Conservation (phyloP, 2,888 invertebrate species). For the Anthrax anthrax region DNA sequence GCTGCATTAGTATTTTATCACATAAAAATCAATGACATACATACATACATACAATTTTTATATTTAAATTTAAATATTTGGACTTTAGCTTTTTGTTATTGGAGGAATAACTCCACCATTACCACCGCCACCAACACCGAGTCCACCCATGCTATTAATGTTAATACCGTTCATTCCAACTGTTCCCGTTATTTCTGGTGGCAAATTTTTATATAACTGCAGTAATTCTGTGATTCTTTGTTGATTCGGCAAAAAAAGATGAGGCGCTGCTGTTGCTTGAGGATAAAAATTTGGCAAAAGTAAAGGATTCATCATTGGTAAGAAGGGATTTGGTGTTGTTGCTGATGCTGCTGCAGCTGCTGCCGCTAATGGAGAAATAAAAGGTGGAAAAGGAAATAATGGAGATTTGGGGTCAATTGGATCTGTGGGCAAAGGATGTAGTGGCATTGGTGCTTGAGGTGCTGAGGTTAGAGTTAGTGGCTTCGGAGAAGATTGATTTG, state of each 20-base stretch:
- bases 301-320: constrained; percentile 12
- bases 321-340: constrained; percentile 7
- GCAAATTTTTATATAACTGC: constrained; percentile 13
- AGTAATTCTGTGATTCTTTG: constrained; percentile 10
- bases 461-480: background rate
- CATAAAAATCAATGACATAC: no score
- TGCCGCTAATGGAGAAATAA: constrained; percentile 8
- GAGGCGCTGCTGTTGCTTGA: constrained; percentile 4
- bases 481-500: background rate
- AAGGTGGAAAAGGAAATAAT: constrained; percentile 9
- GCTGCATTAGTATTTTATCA: no score
- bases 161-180: no score
- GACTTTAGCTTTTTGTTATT: no score
- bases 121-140: constrained; percentile 4
- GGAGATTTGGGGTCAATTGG: constrained; percentile 4
- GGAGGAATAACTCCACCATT: no score
- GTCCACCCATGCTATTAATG: no score
- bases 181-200: constrained; percentile 4
- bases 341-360: constrained; percentile 3
- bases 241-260: constrained; percentile 10
- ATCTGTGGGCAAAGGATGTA: background rate
- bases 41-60: no score
- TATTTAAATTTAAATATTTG: no score
- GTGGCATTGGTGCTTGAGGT: background rate
- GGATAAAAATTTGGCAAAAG: constrained; percentile 12